Evolutionary conservation across 2,113 vertebrate genomes (phyloP), one percentile per base, ranked within the genome.

Genomic region (Condylura cristata): DNA sequence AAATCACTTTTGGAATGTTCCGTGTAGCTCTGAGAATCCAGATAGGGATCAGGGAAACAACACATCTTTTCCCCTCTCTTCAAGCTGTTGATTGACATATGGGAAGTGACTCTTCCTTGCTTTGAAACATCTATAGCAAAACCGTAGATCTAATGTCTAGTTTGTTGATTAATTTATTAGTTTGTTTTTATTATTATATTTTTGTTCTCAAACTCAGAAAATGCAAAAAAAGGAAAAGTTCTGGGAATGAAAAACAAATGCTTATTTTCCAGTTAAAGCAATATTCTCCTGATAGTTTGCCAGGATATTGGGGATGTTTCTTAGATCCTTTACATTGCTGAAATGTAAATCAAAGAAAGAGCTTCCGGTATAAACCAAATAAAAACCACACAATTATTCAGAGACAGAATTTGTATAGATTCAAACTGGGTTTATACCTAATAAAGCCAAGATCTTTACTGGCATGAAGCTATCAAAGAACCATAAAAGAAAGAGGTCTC

Each of bases 1-100:
- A 95, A 89, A 93, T 87, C 94, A 90, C 90, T 93, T 89, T 61
- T 63, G 96, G 91, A 96, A 95, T 92, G 51, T 93, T 94, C 56
- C 4, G 0, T 92, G 87, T 71, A 92, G 82, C 74, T 95, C 76
- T 87, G 65, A 68, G 79, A 95, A 65, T 90, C 80, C 61, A 95
- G 89, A 93, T 70, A 95, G 72, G 11, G 32, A 94, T 94, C 80
- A 79, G 89, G 86, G 84, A 84, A 60, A 65, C 56, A 74, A n/a
- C 72, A 34, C 66, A 75, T 83, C 91, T 97, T 26, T 37, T 8
- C 6, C n/a, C 71, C 8, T 75, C 39, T 61, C 32, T 12, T 63
- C n/a, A 70, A 13, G 32, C 70, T 44, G 70, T 48, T 88, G 63
- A 83, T 79, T 90, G 92, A 94, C 88, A 66, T 95, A 30, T 84